Evolutionary conservation across 2,797 vertebrate species (phyloP), one percentile per base, ranked within the genome.

Genomic region (Graptemys geographica): DNA sequence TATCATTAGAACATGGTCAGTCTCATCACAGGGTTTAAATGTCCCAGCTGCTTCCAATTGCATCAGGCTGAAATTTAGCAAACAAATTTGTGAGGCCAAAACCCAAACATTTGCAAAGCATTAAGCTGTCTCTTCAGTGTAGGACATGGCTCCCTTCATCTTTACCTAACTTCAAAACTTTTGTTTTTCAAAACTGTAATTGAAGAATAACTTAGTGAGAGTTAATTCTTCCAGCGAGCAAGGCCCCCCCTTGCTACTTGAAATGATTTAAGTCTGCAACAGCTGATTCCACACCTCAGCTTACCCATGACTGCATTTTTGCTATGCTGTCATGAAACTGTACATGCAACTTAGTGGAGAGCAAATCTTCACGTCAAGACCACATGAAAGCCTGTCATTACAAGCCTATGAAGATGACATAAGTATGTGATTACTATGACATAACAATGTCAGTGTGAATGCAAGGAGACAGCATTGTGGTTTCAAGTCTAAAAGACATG

Each of bases 31-130:
- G 86, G 86, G 79, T 84, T 76, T 81, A 25, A 81, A 86, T 88
- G 56, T 88, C 78, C 84, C 87, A 95, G 88, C 90, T 95, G 87
- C 92, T 96, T 93, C 94, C 86, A 80, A 91, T 57, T 86, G 87
- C 72, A 0, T 86, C 89, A 82, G 78, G 52, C 62, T 88, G 84
- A 90, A 96, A 85, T 79, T 95, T 31, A 87, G 81, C 86, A 96
- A 96, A 84, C 49, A 87, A 95, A 72, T 76, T 81, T 1, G 78
- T 80, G 15, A 72, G 94, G 86, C 90, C 11, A 85, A 93, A 93
- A 79, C 57, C 65, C 23, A 72, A 78, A 90, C 89, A 94, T 94
- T 96, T 95, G 59, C n/a, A 51, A 95, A 94, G 76, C 33, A 91
- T 90, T 92, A 91, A 90, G 62, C 76, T 51, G 78, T 74, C 62